A percentile compares a stretch with the other conserved stretches of the same genome.
phyloP scores from a whole-genome alignment of 2,113 vertebrate genomes.

The Burhinus bistriatus region DNA sequence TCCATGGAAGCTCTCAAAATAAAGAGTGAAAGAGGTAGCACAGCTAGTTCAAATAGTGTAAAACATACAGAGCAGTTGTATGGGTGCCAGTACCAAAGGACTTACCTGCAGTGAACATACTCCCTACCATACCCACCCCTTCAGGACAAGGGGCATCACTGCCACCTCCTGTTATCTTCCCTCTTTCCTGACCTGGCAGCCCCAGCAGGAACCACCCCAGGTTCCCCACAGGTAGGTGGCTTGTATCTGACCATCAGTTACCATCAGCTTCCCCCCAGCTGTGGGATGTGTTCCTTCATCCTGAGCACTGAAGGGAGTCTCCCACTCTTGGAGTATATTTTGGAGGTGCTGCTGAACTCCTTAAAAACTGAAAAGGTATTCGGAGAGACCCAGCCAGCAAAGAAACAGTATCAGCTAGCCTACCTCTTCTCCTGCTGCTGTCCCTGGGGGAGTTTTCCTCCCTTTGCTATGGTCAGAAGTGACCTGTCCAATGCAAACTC shows the following conservation, averaged over 20 bases:
- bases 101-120: not conserved
- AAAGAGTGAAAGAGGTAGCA: not conserved
- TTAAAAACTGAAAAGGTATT: not conserved
- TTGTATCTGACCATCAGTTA: not conserved
- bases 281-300: not conserved
- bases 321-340: not conserved
- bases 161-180: not conserved
- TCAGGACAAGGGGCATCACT: not conserved
- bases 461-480: not conserved
- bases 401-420: not conserved
- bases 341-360: not conserved
- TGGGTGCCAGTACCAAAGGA: not conserved
- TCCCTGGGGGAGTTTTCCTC: not conserved
- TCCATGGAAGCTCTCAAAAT: not conserved
- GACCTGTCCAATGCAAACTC: not conserved
- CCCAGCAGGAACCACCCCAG: not conserved
- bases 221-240: not conserved
- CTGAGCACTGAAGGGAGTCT: not conserved
- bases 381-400: not conserved
- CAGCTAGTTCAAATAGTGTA: not conserved
- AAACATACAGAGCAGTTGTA: not conserved
- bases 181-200: not conserved
- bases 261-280: not conserved
- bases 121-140: not conserved
- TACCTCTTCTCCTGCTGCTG: not conserved